Conservation (phyloP, 2,797 vertebrate genomes). For the Adrianichthys oophorus region DNA sequence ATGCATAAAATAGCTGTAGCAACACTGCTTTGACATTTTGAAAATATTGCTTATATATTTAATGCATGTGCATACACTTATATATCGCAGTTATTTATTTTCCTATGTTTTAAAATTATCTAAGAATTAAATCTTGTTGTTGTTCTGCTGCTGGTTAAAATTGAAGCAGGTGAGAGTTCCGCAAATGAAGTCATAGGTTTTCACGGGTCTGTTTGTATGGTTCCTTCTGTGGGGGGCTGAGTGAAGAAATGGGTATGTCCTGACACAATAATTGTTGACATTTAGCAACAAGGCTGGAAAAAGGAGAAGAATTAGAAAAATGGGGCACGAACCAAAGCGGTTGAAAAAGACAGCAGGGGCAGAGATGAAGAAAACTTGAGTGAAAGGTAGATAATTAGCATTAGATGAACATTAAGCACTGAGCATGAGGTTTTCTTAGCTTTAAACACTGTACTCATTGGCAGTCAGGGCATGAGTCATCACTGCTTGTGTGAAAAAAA, state of each 20-base stretch:
- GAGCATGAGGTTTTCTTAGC: constrained; percentile 26
- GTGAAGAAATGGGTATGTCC: constrained; percentile 50
- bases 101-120: too few species aligned
- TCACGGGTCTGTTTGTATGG: constrained; percentile 23
- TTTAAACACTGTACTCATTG: constrained; percentile 27
- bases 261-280: constrained; percentile 61
- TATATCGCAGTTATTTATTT: too few species aligned
- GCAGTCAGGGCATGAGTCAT: constrained; percentile 22
- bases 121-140: too few species aligned
- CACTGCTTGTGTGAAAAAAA: constrained; percentile 13
- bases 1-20: too few species aligned
- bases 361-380: constrained; percentile 27
- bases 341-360: constrained; percentile 25
- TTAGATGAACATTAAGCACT: constrained; percentile 28
- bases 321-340: constrained; percentile 36
- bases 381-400: constrained; percentile 55
- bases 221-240: constrained; percentile 44
- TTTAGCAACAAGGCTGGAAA: constrained; percentile 33
- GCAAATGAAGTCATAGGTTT: too few species aligned
- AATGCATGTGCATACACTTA: too few species aligned
- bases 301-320: constrained; percentile 24
- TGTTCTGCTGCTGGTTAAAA: too few species aligned
- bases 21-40: too few species aligned
- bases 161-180: too few species aligned
- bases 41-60: too few species aligned